These are phyloP conservation scores for Nycticebus coucang DNA, from an alignment of 2,113 vertebrate genomes.

Conservation along the genomic window DNA sequence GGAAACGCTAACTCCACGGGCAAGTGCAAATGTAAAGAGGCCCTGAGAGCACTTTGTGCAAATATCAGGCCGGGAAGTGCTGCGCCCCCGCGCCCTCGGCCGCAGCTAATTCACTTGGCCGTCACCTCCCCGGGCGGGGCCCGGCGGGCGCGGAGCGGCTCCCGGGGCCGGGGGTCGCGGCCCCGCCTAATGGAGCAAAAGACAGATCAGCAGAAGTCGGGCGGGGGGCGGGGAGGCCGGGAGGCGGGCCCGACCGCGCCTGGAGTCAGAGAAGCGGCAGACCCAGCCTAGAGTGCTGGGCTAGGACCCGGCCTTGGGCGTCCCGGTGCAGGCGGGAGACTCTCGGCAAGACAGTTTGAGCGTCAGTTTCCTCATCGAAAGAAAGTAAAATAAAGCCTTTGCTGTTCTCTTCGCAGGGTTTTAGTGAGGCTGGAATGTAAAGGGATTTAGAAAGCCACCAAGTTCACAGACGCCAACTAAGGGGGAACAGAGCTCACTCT, in stretches of 20 bases:
- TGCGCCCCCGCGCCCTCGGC: conserved; percentile 64
- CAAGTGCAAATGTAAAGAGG: conserved; percentile 77
- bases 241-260: not conserved
- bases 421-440: not conserved
- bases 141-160: not conserved
- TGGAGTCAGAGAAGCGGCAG: not conserved
- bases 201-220: conserved; percentile 76
- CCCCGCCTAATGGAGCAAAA: conserved; percentile 74
- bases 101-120: conserved; percentile 73
- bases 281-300: not conserved
- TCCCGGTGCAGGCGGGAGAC: not conserved
- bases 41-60: conserved; percentile 78
- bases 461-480: not conserved
- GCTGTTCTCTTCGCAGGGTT: not conserved
- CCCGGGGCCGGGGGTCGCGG: not conserved
- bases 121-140: conserved; percentile 54
- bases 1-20: conserved; percentile 56
- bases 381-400: not conserved
- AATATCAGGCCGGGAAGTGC: conserved; percentile 78
- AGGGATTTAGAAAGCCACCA: not conserved
- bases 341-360: not conserved
- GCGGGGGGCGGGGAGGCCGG: not conserved
- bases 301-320: not conserved
- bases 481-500: not conserved
- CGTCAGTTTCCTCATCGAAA: not conserved